These are phyloP conservation scores for Caracal caracal DNA, from an alignment of 2,113 vertebrate genomes.

Conservation along the genomic window DNA sequence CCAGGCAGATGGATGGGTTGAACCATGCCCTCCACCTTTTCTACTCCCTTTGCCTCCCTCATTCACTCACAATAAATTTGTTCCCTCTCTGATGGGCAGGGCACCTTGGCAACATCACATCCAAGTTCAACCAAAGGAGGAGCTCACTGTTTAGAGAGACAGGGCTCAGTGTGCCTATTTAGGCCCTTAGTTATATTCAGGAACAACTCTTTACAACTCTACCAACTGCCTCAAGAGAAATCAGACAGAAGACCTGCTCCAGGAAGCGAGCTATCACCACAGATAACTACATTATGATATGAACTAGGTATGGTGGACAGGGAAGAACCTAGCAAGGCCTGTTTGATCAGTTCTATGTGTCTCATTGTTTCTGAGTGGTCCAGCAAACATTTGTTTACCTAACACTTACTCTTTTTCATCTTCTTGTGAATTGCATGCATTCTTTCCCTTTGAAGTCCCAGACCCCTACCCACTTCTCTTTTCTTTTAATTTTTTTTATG, in stretches of 20 bases:
- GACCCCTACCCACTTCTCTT: neutral
- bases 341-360: neutral
- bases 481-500: too few relatives aligned
- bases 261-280: neutral
- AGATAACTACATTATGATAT: neutral
- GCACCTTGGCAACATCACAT: conserved; percentile 12
- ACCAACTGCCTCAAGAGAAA: neutral
- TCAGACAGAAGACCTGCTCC: neutral
- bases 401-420: neutral
- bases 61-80: conserved; percentile 47
- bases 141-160: conserved; percentile 3
- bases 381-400: neutral
- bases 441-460: neutral
- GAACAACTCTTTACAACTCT: neutral
- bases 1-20: neutral
- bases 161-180: neutral
- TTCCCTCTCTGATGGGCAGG: conserved; percentile 3
- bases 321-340: neutral
- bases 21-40: conserved; percentile 36
- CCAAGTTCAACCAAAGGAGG: conserved; percentile 56
- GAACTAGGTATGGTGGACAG: neutral
- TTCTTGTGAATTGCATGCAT: neutral
- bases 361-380: neutral
- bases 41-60: neutral
- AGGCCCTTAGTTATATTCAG: neutral